Percentiles rank a stretch among this genome's conserved stretches.
These are phyloP conservation scores for Psilanteris sp. DNA, from an alignment of 1,140 invertebrate species.

Conservation along the genomic window DNA sequence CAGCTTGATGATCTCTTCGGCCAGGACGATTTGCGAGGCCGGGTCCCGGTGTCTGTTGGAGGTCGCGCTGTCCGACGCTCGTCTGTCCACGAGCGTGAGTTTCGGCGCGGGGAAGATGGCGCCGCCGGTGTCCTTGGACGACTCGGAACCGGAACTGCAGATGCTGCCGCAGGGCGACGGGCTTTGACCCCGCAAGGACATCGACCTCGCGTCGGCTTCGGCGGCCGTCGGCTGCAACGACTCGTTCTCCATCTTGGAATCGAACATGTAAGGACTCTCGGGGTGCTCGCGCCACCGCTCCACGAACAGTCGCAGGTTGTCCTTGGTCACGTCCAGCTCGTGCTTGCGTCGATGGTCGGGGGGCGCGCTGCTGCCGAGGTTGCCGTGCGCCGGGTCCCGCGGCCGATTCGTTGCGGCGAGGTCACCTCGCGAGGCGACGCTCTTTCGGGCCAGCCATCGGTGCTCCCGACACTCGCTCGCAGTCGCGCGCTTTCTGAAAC, in stretches of 20 bases:
- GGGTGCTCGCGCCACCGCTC: slow-evolving; percentile 92
- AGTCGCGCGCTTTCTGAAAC: slow-evolving; percentile 86
- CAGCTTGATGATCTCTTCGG: slow-evolving; percentile 89
- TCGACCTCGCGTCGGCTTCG: slow-evolving; percentile 61
- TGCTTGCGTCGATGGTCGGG: too few species aligned
- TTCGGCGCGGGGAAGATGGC: slow-evolving; percentile 54
- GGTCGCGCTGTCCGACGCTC: slow-evolving; percentile 85
- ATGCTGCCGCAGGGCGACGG: slow-evolving; percentile 88
- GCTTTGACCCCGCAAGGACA: slow-evolving; percentile 83
- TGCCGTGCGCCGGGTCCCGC: too few species aligned
- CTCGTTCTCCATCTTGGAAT: slow-evolving; percentile 73
- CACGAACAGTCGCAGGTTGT: slow-evolving; percentile 91
- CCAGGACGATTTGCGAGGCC: slow-evolving; percentile 77
- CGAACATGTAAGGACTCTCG: slow-evolving; percentile 89
- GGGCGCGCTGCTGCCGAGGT: too few species aligned
- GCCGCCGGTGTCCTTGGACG: slow-evolving; percentile 34
- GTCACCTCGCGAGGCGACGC: slow-evolving; percentile 1
- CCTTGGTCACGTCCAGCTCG: slow-evolving; percentile 90
- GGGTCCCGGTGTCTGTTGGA: slow-evolving; percentile 66
- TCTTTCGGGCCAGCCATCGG: slow-evolving; percentile 84
- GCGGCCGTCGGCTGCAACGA: not conserved
- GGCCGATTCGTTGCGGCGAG: not conserved
- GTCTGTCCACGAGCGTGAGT: slow-evolving; percentile 80
- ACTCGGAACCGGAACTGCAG: slow-evolving; percentile 80
- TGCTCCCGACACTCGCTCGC: slow-evolving; percentile 87